Base-by-base conservation (phyloP, 2,888 invertebrate species). In the Cryptus viduatorius region DNA sequence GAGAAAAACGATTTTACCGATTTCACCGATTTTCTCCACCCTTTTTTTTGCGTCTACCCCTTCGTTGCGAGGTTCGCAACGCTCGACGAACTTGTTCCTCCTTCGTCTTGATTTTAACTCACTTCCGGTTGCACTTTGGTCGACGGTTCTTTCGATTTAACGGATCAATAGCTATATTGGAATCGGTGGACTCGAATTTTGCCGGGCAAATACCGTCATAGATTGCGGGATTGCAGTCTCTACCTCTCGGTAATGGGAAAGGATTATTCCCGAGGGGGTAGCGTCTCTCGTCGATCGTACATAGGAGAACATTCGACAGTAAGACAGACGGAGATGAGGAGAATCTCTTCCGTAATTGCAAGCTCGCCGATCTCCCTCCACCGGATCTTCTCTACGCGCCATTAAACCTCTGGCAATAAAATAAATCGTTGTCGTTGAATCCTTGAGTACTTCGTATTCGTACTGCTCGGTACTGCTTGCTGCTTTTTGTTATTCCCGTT, bases 391-490 rank as follows among this genome's bases (percentile, higher is more conserved):
- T 59, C 50, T 73, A 79, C 73, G 79, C 77, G 68, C 85, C 83
- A 87, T 87, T 87, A 86, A 87, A 86, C 82, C 79, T 48, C 14
- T 48, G 73, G 77, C 83, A 79, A 87, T 87, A 85, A 87, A 87
- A 87, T 87, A 87, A 87, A 87, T 87, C 85, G 84, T 53, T 77
- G 82, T 82, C 64, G 80, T 85, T 77, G 84, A 73, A 59, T 79
- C 69, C 50, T 29, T 71, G 69, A 69, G 77, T 67, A 64, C 75
- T 75, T 46, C 56, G 67, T 77, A 76, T n/a, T 64, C 53, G 65
- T 67, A 46, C 44, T 42, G 37, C 24, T 77, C 73, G 29, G 67
- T 56, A 2, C 72, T 69, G 48, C 59, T 69, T 76, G 64, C 31
- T 69, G 24, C 48, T 81, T 59, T 64, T 71, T 73, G 77, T 80